Evolutionary conservation across 64 coral and sea anemone species (phyloP).

Genomic region (Orbicella faveolata): DNA sequence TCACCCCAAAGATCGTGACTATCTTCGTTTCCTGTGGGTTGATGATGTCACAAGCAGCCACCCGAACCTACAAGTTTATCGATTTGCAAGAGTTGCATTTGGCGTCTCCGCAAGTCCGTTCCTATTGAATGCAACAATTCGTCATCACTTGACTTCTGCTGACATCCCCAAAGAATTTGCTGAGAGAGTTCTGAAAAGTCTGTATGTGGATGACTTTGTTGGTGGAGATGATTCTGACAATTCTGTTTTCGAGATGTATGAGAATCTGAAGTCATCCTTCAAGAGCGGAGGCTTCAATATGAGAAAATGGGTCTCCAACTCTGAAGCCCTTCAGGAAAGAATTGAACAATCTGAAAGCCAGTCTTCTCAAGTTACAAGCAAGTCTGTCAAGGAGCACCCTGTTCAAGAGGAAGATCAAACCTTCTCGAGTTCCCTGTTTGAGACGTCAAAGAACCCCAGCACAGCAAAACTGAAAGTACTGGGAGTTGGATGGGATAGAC

Average conservation of each 20-base stretch:
- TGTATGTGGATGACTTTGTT: conserved; percentile 47
- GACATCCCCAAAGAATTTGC: conserved; percentile 30
- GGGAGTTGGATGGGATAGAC: neutral
- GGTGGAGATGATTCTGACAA: neutral
- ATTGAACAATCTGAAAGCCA: conserved; percentile 30
- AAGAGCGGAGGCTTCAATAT: conserved; percentile 61
- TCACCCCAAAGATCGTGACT: conserved; percentile 32
- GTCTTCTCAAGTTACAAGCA: neutral
- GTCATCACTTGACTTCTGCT: conserved; percentile 42
- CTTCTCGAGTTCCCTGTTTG: neutral
- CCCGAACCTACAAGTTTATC: neutral
- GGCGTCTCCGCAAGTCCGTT: neutral
- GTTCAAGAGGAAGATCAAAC: neutral
- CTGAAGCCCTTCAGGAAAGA: conserved; percentile 9
- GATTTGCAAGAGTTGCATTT: no score
- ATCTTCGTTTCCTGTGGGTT: conserved; percentile 41
- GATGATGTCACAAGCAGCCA: conserved; percentile 23
- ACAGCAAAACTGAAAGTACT: neutral
- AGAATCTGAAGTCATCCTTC: conserved; percentile 57
- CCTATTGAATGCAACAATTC: conserved; percentile 44
- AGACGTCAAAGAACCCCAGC: neutral
- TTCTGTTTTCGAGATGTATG: conserved; percentile 18
- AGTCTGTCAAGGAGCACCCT: neutral
- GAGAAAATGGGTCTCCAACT: conserved; percentile 62
- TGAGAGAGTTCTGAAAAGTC: conserved; percentile 32